Evolutionary conservation across 2,797 vertebrate genomes (phyloP), one percentile per base, ranked within the genome.

Genomic region (Cephalopachus bancanus): DNA sequence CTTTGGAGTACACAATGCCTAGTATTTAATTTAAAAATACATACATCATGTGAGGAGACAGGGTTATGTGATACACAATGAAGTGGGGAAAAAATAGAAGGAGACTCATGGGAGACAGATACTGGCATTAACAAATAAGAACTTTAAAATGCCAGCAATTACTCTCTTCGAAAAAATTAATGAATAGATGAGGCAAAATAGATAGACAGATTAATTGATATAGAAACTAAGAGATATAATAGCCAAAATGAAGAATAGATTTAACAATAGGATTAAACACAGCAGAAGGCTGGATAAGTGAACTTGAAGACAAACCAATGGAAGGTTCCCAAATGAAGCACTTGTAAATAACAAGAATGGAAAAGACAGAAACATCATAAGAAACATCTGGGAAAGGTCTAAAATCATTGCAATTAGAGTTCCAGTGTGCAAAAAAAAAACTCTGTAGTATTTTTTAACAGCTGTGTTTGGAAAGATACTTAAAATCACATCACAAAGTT

Each of bases 361-460:
- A n/a, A 22, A 72, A 30, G 3, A 28, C 0, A 16, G 57, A 16
- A 20, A 7, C 3, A 30, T 9, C 37, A 22, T 17, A 24, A n/a
- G 59, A n/a, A 69, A 37, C 30, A 75, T 3, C 4, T 5, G 20
- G 19, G 14, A 37, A 69, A 14, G 0, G 0, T 26, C 49, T 72
- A 26, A 60, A 10, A 19, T 5, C 2, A 2, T 26, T 30, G 19
- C 53, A 17, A 65, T 12, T 7, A n/a, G 81, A 26, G 15, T 74
- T 78, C 72, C n/a, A 81, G 20, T 37, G 37, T 37, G 49, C 44
- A 67, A 3, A 3, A 14, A 14, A 1, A 1, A 26, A 10, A n/a
- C 12, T 84, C 30, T 67, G 20, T 6, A 37, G 74, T 75, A 12
- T 51, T 79, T 79, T 51, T 83, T 53, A 67, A 37, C 81, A 57